Conservation (phyloP, 1,140 invertebrate species). For the Brachionus paranguensis region DNA sequence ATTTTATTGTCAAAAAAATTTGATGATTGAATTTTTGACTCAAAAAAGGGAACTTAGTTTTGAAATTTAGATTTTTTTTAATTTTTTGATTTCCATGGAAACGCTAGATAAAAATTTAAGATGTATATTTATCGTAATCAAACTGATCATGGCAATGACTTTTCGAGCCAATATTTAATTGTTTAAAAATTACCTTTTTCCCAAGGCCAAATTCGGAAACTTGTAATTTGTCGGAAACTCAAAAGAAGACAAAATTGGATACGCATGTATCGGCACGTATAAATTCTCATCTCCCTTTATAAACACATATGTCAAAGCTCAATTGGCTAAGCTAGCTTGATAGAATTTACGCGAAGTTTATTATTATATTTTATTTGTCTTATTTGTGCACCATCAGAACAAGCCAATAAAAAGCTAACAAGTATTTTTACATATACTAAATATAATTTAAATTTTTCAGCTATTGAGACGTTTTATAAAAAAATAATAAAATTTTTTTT, state of each 20-base stretch:
- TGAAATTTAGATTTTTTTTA: neutral
- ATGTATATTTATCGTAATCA: no score
- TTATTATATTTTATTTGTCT: neutral
- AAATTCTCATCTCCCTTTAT: slow-evolving; percentile 53
- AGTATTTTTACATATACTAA: neutral
- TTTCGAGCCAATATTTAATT: neutral
- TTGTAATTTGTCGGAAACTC: slow-evolving; percentile 51
- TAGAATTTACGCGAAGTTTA: neutral
- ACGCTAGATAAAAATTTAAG: neutral
- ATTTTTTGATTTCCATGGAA: neutral
- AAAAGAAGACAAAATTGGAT: slow-evolving; percentile 52
- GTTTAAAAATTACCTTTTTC: slow-evolving; percentile 46
- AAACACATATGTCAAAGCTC: neutral
- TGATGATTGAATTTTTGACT: no score
- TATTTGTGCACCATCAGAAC: neutral
- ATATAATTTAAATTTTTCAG: neutral
- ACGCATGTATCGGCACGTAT: slow-evolving; percentile 54
- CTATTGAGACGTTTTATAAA: neutral
- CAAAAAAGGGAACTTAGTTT: neutral
- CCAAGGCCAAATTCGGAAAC: slow-evolving; percentile 51
- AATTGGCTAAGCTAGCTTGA: neutral
- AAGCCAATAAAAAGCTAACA: slow-evolving; percentile 26
- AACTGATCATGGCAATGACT: neutral
- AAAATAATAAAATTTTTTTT: neutral
- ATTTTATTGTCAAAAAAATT: no score